Percentiles rank a stretch among this genome's conserved stretches.
Conservation (phyloP, 2,113 vertebrate species). For the Nettapus auritus region DNA sequence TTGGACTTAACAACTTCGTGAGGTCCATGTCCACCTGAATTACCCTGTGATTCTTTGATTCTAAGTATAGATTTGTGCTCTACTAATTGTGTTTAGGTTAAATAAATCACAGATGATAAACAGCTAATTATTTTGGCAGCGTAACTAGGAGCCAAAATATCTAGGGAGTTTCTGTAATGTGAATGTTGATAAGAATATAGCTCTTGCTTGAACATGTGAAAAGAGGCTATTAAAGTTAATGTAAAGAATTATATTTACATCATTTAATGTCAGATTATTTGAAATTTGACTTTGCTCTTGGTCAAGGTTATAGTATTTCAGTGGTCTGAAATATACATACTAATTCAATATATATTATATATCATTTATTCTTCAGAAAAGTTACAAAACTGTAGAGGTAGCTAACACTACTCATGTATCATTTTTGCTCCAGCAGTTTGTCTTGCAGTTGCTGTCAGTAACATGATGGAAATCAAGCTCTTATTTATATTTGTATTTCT, state of each 20-base stretch:
- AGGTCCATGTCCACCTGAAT: neutral
- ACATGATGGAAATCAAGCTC: neutral
- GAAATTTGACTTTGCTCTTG: neutral
- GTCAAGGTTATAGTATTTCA: neutral
- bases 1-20: neutral
- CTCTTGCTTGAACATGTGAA: neutral
- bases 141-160: neutral
- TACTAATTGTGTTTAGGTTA: neutral
- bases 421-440: constrained; percentile 6
- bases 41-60: neutral
- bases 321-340: neutral
- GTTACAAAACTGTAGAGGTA: neutral
- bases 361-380: neutral
- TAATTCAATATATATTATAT: neutral
- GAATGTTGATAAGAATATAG: neutral
- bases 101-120: neutral
- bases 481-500: neutral
- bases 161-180: neutral
- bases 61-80: neutral
- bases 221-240: neutral
- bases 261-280: neutral
- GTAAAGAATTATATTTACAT: neutral
- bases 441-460: neutral
- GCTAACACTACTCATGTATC: neutral
- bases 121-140: neutral